Evolutionary conservation across 2,113 vertebrate species (phyloP).

Genomic region (Onychostoma macrolepis): DNA sequence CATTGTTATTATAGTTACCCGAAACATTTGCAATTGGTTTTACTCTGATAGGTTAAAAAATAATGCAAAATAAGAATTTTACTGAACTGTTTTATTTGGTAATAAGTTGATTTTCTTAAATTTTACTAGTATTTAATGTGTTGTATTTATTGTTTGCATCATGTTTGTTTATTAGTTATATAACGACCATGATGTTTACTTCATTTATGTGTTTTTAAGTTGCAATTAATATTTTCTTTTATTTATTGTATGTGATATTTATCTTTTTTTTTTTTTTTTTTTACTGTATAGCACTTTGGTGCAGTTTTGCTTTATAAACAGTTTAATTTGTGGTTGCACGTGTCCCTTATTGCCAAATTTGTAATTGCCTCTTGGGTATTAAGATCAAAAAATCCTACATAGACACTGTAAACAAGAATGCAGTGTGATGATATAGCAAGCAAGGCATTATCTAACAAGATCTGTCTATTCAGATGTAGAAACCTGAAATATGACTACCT

Average conservation of each 20-base stretch:
- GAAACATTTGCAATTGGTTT: background rate
- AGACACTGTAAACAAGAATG: background rate
- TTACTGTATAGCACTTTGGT: background rate
- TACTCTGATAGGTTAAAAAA: background rate
- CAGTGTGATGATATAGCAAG: background rate
- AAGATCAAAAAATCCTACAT: background rate
- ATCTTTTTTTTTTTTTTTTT: background rate
- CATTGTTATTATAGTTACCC: background rate
- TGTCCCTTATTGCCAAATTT: background rate
- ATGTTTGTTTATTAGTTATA: background rate
- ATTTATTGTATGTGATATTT: background rate
- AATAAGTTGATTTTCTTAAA: background rate
- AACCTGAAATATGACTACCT: slow-evolving; percentile 87
- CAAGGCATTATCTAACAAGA: background rate
- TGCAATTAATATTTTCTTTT: background rate
- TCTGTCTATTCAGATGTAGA: slow-evolving; percentile 79
- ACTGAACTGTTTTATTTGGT: background rate
- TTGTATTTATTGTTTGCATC: background rate
- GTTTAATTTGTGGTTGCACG: background rate
- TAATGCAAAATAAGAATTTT: background rate
- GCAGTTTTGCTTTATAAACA: background rate
- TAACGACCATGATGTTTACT: background rate
- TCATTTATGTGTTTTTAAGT: background rate
- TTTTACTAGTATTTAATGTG: background rate
- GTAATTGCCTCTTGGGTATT: no score